These are phyloP conservation scores for Dascillus cervinus DNA, from an alignment of 2,888 invertebrate genomes.

Conservation along the genomic window DNA sequence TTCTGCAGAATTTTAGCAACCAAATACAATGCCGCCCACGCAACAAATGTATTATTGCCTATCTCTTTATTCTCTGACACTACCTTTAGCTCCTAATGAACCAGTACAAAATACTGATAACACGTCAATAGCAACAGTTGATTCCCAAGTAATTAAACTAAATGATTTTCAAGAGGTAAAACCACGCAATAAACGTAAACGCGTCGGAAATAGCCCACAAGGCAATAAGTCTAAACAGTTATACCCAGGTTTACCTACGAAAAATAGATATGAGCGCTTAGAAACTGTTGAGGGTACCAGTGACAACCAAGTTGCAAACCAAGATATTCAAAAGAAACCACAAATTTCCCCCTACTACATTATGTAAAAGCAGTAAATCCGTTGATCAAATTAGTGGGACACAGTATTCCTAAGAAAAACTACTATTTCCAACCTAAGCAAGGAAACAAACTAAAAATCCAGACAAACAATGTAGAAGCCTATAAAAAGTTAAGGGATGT, in stretches of 20 bases:
- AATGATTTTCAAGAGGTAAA: slow-evolving; percentile 5
- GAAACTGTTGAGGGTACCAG: slow-evolving; percentile 1
- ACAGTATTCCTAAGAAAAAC: slow-evolving; percentile 3
- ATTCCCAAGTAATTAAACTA: slow-evolving; percentile 5
- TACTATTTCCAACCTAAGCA: slow-evolving; percentile 1
- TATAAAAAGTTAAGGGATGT: slow-evolving; percentile 4
- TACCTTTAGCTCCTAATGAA: slow-evolving; percentile 2
- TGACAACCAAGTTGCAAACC: background rate
- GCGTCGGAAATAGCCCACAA: slow-evolving; percentile 1
- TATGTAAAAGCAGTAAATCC: slow-evolving; percentile 2
- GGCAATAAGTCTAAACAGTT: slow-evolving; percentile 5
- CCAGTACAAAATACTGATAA: slow-evolving; percentile 4
- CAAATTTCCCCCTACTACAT: slow-evolving; percentile 1
- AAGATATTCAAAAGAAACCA: slow-evolving; percentile 4
- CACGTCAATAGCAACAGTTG: slow-evolving; percentile 3
- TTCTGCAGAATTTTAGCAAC: slow-evolving; percentile 1
- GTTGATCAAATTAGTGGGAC: slow-evolving; percentile 4
- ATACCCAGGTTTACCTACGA: slow-evolving; percentile 4
- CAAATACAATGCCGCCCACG: slow-evolving; percentile 2
- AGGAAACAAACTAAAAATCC: slow-evolving; percentile 3
- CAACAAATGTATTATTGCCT: slow-evolving; percentile 3
- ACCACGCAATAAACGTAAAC: slow-evolving; percentile 4
- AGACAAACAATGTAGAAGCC: slow-evolving; percentile 3
- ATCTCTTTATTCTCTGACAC: slow-evolving; percentile 1
- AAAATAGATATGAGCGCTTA: slow-evolving; percentile 4